Percentiles rank a stretch among this genome's conserved stretches.
Evolutionary conservation across 2,888 invertebrate species (phyloP).

Genomic region (Gari tellinella): DNA sequence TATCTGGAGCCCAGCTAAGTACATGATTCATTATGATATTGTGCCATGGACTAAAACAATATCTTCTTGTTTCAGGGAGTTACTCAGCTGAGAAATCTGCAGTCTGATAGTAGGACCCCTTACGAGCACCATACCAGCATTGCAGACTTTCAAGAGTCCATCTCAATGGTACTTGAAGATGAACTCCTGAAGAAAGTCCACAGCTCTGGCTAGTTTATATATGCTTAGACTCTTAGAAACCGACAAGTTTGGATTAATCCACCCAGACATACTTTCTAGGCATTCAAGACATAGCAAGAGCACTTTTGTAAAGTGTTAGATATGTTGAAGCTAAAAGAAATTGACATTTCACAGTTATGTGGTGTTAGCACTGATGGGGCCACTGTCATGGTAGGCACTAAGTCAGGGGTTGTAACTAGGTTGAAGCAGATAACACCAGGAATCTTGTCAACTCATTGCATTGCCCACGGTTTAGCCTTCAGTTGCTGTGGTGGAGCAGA

Average conservation of each 20-base stretch:
- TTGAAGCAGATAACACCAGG: neutral
- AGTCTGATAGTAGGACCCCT: constrained; percentile 1
- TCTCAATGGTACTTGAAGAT: neutral
- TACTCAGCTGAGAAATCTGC: constrained; percentile 4
- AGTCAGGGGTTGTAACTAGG: constrained; percentile 22
- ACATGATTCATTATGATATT: too few species aligned
- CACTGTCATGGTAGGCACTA: constrained; percentile 32
- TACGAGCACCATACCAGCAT: constrained; percentile 13
- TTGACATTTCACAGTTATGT: constrained; percentile 26
- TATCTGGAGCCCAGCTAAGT: too few species aligned
- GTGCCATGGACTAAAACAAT: too few species aligned
- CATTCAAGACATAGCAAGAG: constrained; percentile 17
- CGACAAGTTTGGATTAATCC: neutral
- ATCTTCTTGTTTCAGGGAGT: constrained; percentile 12
- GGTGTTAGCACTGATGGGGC: constrained; percentile 44
- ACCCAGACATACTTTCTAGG: constrained; percentile 23
- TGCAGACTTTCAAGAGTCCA: too few species aligned
- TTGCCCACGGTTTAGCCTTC: constrained; percentile 34
- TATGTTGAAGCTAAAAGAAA: constrained; percentile 7
- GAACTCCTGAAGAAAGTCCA: constrained; percentile 4
- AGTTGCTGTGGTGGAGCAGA: constrained; percentile 39
- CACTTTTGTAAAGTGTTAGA: constrained; percentile 5
- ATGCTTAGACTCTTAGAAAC: constrained; percentile 9
- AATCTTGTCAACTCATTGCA: constrained; percentile 28
- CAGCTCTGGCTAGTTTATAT: constrained; percentile 1